phyloP scores from a whole-genome alignment of 2,797 vertebrate genomes.

The Brachyrhaphis roseni region DNA sequence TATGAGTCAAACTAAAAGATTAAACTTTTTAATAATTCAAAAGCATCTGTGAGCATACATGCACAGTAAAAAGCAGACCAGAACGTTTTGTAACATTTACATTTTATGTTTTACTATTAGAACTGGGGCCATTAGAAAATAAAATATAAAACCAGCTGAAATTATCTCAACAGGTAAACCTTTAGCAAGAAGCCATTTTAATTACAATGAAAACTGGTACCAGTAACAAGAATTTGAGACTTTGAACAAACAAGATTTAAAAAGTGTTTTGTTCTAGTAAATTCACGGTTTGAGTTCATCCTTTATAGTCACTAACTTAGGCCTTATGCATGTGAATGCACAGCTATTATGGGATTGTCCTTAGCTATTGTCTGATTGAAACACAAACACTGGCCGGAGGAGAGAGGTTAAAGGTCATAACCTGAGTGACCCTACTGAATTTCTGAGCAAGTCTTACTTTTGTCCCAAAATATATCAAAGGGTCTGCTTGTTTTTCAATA shows the following conservation, averaged over 20 bases:
- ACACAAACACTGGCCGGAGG: slow-evolving; percentile 46
- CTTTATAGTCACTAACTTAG: slow-evolving; percentile 36
- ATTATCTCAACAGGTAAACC: slow-evolving; percentile 49
- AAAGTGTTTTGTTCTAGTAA: slow-evolving; percentile 49
- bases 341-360: slow-evolving; percentile 14
- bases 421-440: slow-evolving; percentile 38
- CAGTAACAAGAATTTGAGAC: slow-evolving; percentile 30
- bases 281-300: slow-evolving; percentile 40
- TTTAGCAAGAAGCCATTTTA: slow-evolving; percentile 52
- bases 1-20: background rate
- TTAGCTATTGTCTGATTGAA: slow-evolving; percentile 47
- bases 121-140: slow-evolving; percentile 9
- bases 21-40: background rate
- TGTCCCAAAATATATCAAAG: slow-evolving; percentile 20
- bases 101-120: slow-evolving; percentile 46
- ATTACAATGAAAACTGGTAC: slow-evolving; percentile 32
- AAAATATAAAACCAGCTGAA: slow-evolving; percentile 30
- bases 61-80: background rate
- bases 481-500: background rate
- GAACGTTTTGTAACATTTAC: slow-evolving; percentile 35
- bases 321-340: slow-evolving; percentile 47
- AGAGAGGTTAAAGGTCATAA: slow-evolving; percentile 51
- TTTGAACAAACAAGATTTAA: slow-evolving; percentile 44
- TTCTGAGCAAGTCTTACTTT: slow-evolving; percentile 19
- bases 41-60: no score